Conservation (phyloP, 2,797 vertebrate genomes). For the Hippocampus kuda region DNA sequence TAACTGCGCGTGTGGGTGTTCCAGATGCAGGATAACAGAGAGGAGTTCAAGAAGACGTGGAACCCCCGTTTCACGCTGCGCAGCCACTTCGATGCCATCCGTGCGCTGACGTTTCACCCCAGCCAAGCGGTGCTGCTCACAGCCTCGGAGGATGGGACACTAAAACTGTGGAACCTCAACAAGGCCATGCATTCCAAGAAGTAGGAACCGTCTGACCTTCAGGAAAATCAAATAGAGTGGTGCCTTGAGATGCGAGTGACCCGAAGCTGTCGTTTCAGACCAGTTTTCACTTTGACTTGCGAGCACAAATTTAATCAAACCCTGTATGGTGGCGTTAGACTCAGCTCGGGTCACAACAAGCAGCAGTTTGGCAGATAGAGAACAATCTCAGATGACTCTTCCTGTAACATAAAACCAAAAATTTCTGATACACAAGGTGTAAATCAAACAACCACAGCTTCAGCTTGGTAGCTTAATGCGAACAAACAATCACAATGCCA, state of each 20-base stretch:
- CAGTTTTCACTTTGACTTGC: background rate
- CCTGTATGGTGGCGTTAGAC: no score
- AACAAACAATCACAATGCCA: background rate
- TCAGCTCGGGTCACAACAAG: no score
- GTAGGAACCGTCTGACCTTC: slow-evolving; percentile 48
- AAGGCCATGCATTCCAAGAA: slow-evolving; percentile 83
- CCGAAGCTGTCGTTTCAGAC: background rate
- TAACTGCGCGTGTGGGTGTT: slow-evolving; percentile 1
- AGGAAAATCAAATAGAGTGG: background rate
- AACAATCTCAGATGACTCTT: no score
- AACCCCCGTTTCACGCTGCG: slow-evolving; percentile 86
- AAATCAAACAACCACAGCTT: background rate
- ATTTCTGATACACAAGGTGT: background rate
- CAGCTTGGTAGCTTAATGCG: background rate
- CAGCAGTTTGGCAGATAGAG: no score
- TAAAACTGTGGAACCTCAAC: slow-evolving; percentile 90
- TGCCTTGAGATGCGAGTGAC: background rate
- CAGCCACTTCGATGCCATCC: slow-evolving; percentile 85
- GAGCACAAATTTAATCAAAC: no score
- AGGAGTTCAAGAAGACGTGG: slow-evolving; percentile 86
- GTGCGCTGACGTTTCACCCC: slow-evolving; percentile 80
- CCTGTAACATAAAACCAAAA: background rate
- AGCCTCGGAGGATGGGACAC: slow-evolving; percentile 80
- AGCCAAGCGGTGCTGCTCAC: slow-evolving; percentile 78
- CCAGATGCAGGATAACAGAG: slow-evolving; percentile 79